These are phyloP conservation scores for Apodemia zela DNA, from an alignment of 2,888 invertebrate genomes.

Conservation along the genomic window DNA sequence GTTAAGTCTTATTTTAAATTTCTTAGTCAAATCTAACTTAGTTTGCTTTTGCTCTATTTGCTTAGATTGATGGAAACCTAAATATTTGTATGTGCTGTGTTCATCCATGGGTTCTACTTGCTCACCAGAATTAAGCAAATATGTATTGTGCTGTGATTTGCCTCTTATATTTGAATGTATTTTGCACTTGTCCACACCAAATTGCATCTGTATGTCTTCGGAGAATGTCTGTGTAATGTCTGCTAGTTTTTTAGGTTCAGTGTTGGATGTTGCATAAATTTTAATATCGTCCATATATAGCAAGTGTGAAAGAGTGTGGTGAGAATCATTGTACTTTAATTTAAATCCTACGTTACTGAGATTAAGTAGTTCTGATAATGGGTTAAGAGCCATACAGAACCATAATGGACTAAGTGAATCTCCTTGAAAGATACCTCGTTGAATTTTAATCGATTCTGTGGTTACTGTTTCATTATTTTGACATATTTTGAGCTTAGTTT, in stretches of 20 bases:
- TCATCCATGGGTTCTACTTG: too few relatives aligned
- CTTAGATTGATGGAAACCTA: too few relatives aligned
- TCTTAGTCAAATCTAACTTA: too few relatives aligned
- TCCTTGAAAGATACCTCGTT: not conserved
- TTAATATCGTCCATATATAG: not conserved
- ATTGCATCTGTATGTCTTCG: too few relatives aligned
- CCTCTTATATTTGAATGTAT: too few relatives aligned
- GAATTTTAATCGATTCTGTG: slow-evolving; percentile 24
- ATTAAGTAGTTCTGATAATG: not conserved
- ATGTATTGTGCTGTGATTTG: too few relatives aligned
- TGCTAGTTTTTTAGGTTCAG: not conserved
- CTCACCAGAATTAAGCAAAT: too few relatives aligned
- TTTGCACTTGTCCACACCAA: too few relatives aligned
- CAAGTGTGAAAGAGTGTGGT: not conserved
- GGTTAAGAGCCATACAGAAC: not conserved
- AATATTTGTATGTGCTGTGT: too few relatives aligned
- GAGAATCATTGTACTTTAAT: not conserved
- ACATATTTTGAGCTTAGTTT: slow-evolving; percentile 21
- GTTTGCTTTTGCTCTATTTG: too few relatives aligned
- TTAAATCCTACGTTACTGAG: not conserved
- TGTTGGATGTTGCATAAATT: not conserved
- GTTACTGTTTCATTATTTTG: not conserved
- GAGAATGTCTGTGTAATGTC: not conserved
- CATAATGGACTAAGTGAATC: not conserved
- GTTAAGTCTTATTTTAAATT: too few relatives aligned